Evolutionary conservation across 2,797 vertebrate species (phyloP).

Genomic region (Danio choprae): DNA sequence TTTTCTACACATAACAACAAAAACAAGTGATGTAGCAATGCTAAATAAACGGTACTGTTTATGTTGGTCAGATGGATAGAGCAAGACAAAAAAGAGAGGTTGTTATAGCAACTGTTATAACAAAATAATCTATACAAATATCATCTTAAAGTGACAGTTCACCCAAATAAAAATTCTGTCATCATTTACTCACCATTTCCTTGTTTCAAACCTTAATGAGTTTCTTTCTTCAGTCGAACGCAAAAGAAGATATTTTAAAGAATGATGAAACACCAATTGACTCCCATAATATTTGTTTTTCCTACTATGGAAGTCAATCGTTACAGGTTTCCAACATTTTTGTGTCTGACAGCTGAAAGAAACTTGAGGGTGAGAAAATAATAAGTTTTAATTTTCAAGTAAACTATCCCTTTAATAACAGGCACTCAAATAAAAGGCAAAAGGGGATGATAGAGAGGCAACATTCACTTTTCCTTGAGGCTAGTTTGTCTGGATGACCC

Average conservation of each 20-base stretch:
- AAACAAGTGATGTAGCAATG: conserved; percentile 30
- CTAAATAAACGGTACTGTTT: conserved; percentile 41
- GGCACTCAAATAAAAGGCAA: conserved; percentile 73
- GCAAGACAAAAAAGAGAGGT: conserved; percentile 24
- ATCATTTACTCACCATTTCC: background rate
- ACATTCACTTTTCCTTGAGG: conserved; percentile 74
- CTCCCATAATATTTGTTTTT: too few species aligned
- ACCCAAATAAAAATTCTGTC: background rate
- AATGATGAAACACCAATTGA: background rate
- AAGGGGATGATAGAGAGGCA: conserved; percentile 22
- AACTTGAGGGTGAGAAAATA: too few species aligned
- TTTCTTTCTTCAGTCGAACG: background rate
- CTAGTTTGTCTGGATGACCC: conserved; percentile 84
- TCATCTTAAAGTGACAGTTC: conserved; percentile 65
- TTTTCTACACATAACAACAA: conserved; percentile 42
- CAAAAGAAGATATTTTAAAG: background rate
- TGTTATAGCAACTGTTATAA: conserved; percentile 55
- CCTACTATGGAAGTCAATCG: background rate
- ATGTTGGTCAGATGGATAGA: conserved; percentile 31
- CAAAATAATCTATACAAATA: conserved; percentile 60
- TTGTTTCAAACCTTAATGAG: too few species aligned
- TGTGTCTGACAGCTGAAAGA: background rate
- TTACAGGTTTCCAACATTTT: background rate
- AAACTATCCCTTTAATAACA: conserved; percentile 72
- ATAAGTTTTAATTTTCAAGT: too few species aligned